Evolutionary conservation across 2,797 vertebrate genomes (phyloP).

Genomic region (Rhinichthys osculus): DNA sequence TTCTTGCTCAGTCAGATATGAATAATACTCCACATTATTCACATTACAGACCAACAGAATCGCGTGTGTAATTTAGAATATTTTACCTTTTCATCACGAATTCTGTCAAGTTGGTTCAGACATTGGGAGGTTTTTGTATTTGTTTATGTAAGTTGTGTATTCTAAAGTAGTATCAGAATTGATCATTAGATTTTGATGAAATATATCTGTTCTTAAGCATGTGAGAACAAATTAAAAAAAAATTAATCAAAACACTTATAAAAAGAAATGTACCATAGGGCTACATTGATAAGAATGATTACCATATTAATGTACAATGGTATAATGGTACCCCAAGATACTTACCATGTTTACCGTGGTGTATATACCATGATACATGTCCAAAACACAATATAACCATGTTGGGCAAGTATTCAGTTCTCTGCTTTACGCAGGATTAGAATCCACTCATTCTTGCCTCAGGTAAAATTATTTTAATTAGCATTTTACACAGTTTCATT

Average conservation of each 20-base stretch:
- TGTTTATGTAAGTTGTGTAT: background rate
- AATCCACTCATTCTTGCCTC: background rate
- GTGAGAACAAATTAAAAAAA: no score
- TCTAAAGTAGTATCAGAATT: background rate
- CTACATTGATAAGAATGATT: background rate
- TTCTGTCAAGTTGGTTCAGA: background rate
- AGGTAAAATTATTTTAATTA: background rate
- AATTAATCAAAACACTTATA: background rate
- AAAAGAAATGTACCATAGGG: background rate
- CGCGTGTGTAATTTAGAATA: background rate
- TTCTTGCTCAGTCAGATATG: slow-evolving; percentile 26
- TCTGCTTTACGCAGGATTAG: background rate
- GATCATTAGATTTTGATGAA: background rate
- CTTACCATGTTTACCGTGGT: background rate
- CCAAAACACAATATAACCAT: background rate
- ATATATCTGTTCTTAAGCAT: no score
- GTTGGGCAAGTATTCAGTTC: background rate
- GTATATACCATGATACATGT: background rate
- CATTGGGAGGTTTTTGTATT: background rate
- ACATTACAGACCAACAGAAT: background rate
- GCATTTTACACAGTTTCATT: background rate
- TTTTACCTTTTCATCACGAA: background rate
- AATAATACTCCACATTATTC: background rate
- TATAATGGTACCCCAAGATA: background rate
- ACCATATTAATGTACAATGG: background rate